Conservation (phyloP, 37 sponge, comb jelly and placozoan species). For the Halisarca cf. caerulea region DNA sequence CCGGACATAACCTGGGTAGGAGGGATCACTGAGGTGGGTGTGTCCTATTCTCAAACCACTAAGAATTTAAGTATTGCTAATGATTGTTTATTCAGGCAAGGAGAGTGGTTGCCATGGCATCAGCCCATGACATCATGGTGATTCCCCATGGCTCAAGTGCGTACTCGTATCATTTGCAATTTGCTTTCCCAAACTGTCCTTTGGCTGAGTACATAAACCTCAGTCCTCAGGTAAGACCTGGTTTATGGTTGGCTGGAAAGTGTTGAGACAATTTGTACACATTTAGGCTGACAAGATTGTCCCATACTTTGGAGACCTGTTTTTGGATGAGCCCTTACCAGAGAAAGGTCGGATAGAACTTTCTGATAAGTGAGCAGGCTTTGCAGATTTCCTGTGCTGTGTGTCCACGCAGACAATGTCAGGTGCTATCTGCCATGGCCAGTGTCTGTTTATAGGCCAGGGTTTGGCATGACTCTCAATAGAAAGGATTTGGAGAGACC, state of each 20-base stretch:
- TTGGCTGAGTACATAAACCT: slow-evolving; percentile 91
- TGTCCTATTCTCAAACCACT: too few relatives aligned
- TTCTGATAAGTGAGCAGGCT: slow-evolving; percentile 63
- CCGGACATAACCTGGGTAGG: slow-evolving; percentile 93
- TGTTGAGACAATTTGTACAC: background rate
- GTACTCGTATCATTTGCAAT: slow-evolving; percentile 89
- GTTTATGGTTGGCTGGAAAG: background rate
- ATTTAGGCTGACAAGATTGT: slow-evolving; percentile 77
- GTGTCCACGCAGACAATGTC: background rate
- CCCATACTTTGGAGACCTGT: slow-evolving; percentile 86
- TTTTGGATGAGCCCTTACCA: slow-evolving; percentile 85
- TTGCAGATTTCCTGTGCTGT: too few relatives aligned
- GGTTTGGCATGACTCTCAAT: slow-evolving; percentile 87
- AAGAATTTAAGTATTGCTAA: too few relatives aligned
- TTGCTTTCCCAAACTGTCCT: slow-evolving; percentile 88
- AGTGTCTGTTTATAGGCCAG: slow-evolving; percentile 43
- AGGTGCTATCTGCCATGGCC: background rate
- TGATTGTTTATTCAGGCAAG: slow-evolving; percentile 1
- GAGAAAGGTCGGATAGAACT: slow-evolving; percentile 66
- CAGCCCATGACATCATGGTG: slow-evolving; percentile 74
- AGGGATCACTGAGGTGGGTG: slow-evolving; percentile 82
- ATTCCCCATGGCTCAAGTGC: slow-evolving; percentile 91
- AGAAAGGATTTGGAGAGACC: slow-evolving; percentile 61
- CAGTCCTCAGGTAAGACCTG: slow-evolving; percentile 61
- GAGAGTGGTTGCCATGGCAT: slow-evolving; percentile 18